These are phyloP conservation scores for Serilophus lunatus DNA, from an alignment of 2,113 vertebrate species.

Conservation along the genomic window DNA sequence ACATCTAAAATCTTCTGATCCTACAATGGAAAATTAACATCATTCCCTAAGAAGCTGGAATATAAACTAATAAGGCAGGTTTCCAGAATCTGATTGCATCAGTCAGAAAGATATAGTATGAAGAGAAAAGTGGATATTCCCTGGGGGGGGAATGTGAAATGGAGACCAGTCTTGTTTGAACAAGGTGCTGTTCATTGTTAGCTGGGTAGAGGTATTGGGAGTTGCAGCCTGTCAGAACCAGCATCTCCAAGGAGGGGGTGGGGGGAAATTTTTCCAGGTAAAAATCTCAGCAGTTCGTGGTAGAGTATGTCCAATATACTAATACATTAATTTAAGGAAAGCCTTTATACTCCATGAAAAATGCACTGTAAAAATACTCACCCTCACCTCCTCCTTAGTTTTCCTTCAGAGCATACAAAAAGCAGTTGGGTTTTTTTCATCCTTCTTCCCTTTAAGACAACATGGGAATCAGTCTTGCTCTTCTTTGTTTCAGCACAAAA, in stretches of 20 bases:
- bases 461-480: not conserved
- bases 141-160: constrained; percentile 36
- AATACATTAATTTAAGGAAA: not conserved
- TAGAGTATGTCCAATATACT: not conserved
- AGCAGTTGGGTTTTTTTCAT: not conserved
- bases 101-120: constrained; percentile 21
- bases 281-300: not conserved
- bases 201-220: constrained; percentile 1
- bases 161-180: constrained; percentile 66
- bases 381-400: not conserved
- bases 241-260: not conserved
- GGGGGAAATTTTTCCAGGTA: not conserved
- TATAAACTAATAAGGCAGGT: constrained; percentile 41
- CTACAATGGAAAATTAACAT: constrained; percentile 54
- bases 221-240: constrained; percentile 52
- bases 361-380: not conserved
- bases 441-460: not conserved
- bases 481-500: not conserved
- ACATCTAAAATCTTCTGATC: constrained; percentile 12
- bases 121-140: constrained; percentile 50
- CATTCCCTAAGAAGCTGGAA: constrained; percentile 41
- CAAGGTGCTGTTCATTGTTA: constrained; percentile 39
- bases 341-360: not conserved
- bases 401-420: not conserved
- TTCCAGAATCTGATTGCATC: constrained; percentile 67